Percentiles rank a stretch among this genome's conserved stretches.
These are phyloP conservation scores for Drosophila fungiperda DNA, from an alignment of 2,888 invertebrate genomes.

Conservation along the genomic window DNA sequence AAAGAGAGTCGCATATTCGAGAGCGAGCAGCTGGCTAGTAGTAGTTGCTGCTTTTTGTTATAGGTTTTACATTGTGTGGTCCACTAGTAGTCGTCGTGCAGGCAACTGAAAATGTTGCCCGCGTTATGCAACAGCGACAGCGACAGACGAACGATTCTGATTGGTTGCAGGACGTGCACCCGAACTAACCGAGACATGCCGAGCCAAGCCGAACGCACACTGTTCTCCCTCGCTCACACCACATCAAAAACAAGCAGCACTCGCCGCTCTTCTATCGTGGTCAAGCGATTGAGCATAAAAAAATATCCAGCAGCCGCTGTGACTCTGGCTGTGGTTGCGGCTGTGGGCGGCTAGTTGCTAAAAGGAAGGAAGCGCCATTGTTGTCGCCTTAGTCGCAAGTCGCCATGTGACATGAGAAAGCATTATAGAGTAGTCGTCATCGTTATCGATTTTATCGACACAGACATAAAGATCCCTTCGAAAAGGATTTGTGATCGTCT, in stretches of 20 bases:
- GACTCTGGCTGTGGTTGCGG: conserved; percentile 6
- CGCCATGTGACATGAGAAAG: conserved; percentile 34
- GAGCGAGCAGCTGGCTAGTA: conserved; percentile 25
- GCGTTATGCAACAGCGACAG: conserved; percentile 70
- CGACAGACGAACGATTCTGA: conserved; percentile 55
- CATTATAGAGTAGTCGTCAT: conserved; percentile 34
- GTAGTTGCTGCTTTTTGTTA: conserved; percentile 48
- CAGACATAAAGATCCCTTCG: conserved; percentile 10
- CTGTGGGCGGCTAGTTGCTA: conserved; percentile 27
- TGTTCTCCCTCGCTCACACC: conserved; percentile 20
- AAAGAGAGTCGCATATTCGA: conserved; percentile 2
- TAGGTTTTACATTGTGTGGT: conserved; percentile 57
- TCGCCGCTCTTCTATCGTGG: conserved; percentile 36
- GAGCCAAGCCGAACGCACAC: conserved; percentile 26
- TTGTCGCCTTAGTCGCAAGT: conserved; percentile 18
- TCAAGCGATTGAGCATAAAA: conserved; percentile 53
- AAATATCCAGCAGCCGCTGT: conserved; percentile 21
- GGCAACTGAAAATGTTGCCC: conserved; percentile 55
- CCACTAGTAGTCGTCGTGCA: conserved; percentile 35
- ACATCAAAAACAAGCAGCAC: conserved; percentile 10
- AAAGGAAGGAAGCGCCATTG: conserved; percentile 38
- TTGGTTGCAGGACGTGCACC: conserved; percentile 58
- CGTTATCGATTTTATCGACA: conserved; percentile 17
- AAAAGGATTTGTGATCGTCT: conserved; percentile 25
- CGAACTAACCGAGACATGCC: conserved; percentile 18